Base-by-base conservation (phyloP, 2,797 vertebrate genomes). In the Scomberomorus guttatus region DNA sequence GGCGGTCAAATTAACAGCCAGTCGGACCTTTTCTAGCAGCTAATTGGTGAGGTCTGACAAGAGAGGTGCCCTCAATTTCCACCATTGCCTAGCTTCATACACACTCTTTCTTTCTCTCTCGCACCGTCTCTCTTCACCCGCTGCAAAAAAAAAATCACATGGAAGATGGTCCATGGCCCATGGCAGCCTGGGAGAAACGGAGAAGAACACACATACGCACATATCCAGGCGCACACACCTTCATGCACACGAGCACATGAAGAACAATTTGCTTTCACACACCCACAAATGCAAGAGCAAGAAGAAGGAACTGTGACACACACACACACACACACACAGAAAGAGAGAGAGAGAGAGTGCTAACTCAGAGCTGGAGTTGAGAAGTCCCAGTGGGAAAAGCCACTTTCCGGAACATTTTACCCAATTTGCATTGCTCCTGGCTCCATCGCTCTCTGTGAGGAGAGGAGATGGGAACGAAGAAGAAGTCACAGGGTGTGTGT, bases 321-420 rank as follows among this genome's bases (percentile, higher is more conserved):
- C 56, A 79, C 52, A 69, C 42, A 61, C 58, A 55, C 64, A 69
- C 60, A 70, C 54, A 69, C 58, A 22, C 46, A 55, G 34, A 46
- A 56, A 75, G 18, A 60, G 64, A 79, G 58, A 77, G 14, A 74
- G 2, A 57, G 1, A 79, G 48, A 86, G 75, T 39, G 77, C 85
- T 91, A 91, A 90, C 77, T 84, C 82, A 72, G 82, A 87, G 80
- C 65, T 77, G 61, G 74, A 89, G 88, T 80, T 80, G 84, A 88
- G 84, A 83, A 77, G 84, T 90, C 92, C 92, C 93, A 72, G 67
- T 84, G 93, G 92, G 92, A 92, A 89, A 90, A 93, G 87, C 71
- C 87, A 90, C 90, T 95, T 94, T 93, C 92, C 89, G 87, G 88
- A 94, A 93, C 92, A 90, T 93, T 95, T 94, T 94, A 93, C 90